phyloP scores from a whole-genome alignment of 35 echinoderm and acorn worm species.

The Apostichopus californicus region DNA sequence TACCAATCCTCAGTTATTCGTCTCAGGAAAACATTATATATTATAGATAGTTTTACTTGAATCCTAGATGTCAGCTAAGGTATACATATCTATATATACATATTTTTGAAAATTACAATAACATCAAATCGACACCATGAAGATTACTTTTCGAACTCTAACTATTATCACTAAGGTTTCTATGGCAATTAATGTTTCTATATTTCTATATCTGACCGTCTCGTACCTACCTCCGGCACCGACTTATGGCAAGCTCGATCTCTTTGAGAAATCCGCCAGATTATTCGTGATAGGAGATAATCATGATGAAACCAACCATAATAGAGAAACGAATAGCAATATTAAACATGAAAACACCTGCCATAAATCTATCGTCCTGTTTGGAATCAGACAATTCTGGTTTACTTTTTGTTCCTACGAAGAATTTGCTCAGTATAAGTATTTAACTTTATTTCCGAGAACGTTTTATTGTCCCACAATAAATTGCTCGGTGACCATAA shows the following conservation, averaged over 20 bases:
- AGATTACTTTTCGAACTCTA: conserved; percentile 10
- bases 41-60: too few species aligned
- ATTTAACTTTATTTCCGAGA: conserved; percentile 19
- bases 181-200: background rate
- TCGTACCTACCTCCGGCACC: background rate
- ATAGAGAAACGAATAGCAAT: background rate
- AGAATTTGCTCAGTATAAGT: conserved; percentile 25
- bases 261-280: conserved; percentile 14
- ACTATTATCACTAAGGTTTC: conserved; percentile 17
- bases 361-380: conserved; percentile 5
- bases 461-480: background rate
- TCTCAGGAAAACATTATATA: too few species aligned
- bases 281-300: background rate
- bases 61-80: too few species aligned
- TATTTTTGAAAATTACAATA: too few species aligned
- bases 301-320: background rate
- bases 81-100: too few species aligned
- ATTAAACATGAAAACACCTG: background rate
- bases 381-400: conserved; percentile 42
- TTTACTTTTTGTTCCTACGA: conserved; percentile 42
- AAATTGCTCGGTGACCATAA: conserved; percentile 15
- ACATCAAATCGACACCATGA: background rate
- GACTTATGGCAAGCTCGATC: background rate
- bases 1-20: too few species aligned
- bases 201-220: background rate